These are phyloP conservation scores for Chloroceryle amazona DNA, from an alignment of 2,797 vertebrate species.

Conservation along the genomic window DNA sequence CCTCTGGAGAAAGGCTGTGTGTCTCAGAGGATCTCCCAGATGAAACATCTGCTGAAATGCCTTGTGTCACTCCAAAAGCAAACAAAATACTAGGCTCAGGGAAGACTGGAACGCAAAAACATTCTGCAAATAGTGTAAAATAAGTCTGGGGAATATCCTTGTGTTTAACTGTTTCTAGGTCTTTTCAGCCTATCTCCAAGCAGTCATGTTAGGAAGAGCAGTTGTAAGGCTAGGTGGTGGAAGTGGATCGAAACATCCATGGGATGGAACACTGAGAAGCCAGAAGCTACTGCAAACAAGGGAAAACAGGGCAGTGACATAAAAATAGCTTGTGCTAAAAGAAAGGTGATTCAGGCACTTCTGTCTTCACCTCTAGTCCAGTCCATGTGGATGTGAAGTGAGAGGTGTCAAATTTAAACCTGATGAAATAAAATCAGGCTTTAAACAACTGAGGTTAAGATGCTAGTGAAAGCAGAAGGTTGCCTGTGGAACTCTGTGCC, in stretches of 20 bases:
- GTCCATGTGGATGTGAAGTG: not conserved
- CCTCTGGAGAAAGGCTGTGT: slow-evolving; percentile 37
- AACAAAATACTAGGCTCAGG: slow-evolving; percentile 61
- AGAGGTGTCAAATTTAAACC: slow-evolving; percentile 18
- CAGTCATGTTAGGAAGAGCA: not conserved
- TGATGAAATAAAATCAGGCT: not conserved
- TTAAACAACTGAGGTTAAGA: not conserved
- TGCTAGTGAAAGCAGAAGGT: not conserved
- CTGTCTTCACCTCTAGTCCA: not conserved
- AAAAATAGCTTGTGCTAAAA: not conserved
- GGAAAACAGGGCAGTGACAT: not conserved
- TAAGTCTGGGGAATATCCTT: slow-evolving; percentile 6
- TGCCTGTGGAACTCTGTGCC: not conserved
- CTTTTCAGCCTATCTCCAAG: not conserved
- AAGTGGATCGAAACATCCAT: not conserved
- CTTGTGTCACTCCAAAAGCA: slow-evolving; percentile 52
- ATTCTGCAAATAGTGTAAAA: slow-evolving; percentile 59
- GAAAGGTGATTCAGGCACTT: not conserved
- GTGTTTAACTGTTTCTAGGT: not conserved
- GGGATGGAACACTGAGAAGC: not conserved
- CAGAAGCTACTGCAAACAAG: not conserved
- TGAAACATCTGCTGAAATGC: slow-evolving; percentile 64
- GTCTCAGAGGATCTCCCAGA: slow-evolving; percentile 59
- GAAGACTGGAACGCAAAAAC: not conserved
- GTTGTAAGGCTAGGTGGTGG: not conserved